Evolutionary conservation across 2,113 vertebrate species (phyloP).

Genomic region (Falcunculus frontatus): DNA sequence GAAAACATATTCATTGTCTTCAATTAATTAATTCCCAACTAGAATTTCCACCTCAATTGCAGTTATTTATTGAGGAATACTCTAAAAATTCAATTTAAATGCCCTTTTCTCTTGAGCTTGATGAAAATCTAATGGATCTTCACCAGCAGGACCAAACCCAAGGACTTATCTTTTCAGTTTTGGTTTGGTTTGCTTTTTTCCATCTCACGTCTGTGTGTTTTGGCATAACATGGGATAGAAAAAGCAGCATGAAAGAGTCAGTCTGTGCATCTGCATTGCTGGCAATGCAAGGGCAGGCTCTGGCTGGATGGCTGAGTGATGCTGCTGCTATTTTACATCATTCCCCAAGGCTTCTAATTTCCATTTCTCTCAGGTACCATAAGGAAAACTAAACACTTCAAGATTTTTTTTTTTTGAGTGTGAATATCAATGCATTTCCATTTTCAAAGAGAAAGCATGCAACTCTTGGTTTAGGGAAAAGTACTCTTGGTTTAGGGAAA

Average conservation of each 20-base stretch:
- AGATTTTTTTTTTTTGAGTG: neutral
- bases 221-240: neutral
- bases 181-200: neutral
- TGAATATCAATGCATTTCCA: neutral
- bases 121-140: neutral
- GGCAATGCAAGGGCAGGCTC: neutral
- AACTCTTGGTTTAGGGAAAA: neutral
- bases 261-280: neutral
- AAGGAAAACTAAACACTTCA: neutral
- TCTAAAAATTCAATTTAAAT: neutral
- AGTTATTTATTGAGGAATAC: neutral
- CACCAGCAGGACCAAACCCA: neutral
- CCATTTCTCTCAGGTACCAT: neutral
- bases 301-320: neutral
- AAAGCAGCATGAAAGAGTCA: neutral
- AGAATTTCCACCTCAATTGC: neutral
- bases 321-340: neutral
- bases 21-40: neutral
- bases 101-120: neutral
- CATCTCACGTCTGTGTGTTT: fast-evolving
- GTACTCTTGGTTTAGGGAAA: too few species aligned
- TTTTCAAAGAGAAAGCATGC: neutral
- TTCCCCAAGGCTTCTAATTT: neutral
- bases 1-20: neutral
- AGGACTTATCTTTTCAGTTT: neutral